phyloP scores from a whole-genome alignment of 2,888 invertebrate genomes.

The Sussaba pulchella region DNA sequence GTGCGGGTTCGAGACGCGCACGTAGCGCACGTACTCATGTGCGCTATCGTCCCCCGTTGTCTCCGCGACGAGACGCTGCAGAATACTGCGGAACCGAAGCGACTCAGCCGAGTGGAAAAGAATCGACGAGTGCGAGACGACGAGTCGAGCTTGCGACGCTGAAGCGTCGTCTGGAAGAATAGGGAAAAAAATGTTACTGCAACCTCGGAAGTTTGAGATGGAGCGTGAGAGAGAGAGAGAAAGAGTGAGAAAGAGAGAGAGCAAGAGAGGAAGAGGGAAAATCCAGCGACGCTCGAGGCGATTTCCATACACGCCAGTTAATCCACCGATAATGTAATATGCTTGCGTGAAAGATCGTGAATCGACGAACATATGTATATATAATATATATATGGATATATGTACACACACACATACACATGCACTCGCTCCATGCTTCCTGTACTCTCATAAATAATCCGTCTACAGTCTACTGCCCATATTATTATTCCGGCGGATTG shows the following conservation, averaged over 20 bases:
- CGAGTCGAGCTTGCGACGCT: slow-evolving; percentile 21
- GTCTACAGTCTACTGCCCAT: slow-evolving; percentile 4
- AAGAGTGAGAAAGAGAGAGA: neutral
- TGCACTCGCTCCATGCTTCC: neutral
- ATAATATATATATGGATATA: too few species aligned
- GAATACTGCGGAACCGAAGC: slow-evolving; percentile 16
- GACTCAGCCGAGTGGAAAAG: slow-evolving; percentile 42
- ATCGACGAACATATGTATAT: slow-evolving; percentile 20
- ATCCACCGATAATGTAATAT: slow-evolving; percentile 53
- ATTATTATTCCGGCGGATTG: slow-evolving; percentile 20
- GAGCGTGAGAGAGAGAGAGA: neutral
- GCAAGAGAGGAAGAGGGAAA: slow-evolving; percentile 1
- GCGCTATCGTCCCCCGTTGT: slow-evolving; percentile 11
- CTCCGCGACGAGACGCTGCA: slow-evolving; percentile 11
- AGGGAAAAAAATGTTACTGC: slow-evolving; percentile 22
- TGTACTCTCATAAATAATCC: slow-evolving; percentile 15
- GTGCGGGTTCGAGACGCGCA: slow-evolving; percentile 16
- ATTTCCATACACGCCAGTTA: slow-evolving; percentile 52
- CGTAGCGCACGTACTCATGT: slow-evolving; percentile 17
- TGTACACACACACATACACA: too few species aligned
- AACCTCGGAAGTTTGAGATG: neutral
- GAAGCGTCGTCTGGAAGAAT: slow-evolving; percentile 46
- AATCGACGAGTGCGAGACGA: slow-evolving; percentile 35
- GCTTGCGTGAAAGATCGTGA: slow-evolving; percentile 46
- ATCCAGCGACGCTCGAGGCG: slow-evolving; percentile 24